These are phyloP conservation scores for Proisotoma minuta DNA, from an alignment of 2,888 invertebrate species.

Conservation along the genomic window DNA sequence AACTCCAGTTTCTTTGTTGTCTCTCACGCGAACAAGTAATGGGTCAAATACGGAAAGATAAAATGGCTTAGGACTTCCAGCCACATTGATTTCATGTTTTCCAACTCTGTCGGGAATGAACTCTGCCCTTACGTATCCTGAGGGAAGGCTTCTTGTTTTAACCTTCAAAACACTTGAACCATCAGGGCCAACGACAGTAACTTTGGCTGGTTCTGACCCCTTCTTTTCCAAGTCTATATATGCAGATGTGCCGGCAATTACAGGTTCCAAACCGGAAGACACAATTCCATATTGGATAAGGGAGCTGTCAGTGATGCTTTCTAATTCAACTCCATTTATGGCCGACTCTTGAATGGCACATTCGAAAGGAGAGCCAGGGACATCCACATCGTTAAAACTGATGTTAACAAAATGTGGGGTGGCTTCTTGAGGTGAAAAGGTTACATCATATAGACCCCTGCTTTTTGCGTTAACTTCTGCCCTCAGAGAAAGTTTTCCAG, in stretches of 20 bases:
- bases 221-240: slow-evolving; percentile 54
- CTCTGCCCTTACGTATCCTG: slow-evolving; percentile 60
- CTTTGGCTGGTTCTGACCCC: slow-evolving; percentile 54
- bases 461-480: slow-evolving; percentile 84
- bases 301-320: slow-evolving; percentile 45
- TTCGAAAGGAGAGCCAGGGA: slow-evolving; percentile 76
- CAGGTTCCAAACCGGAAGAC: slow-evolving; percentile 50
- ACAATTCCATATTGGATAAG: slow-evolving; percentile 41
- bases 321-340: slow-evolving; percentile 36
- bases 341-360: slow-evolving; percentile 55
- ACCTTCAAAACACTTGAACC: slow-evolving; percentile 49
- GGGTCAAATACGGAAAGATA: slow-evolving; percentile 61
- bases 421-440: slow-evolving; percentile 83
- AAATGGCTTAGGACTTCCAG: slow-evolving; percentile 60
- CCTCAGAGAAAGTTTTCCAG: slow-evolving; percentile 81
- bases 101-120: slow-evolving; percentile 74
- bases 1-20: slow-evolving; percentile 66
- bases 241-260: slow-evolving; percentile 52
- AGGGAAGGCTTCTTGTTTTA: slow-evolving; percentile 47
- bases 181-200: slow-evolving; percentile 57
- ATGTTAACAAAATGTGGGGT: slow-evolving; percentile 88
- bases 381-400: slow-evolving; percentile 65
- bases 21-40: slow-evolving; percentile 64
- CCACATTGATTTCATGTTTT: slow-evolving; percentile 65
- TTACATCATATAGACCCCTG: slow-evolving; percentile 84